These are phyloP conservation scores for Smittia aterrima DNA, from an alignment of 2,888 invertebrate genomes.

Conservation along the genomic window DNA sequence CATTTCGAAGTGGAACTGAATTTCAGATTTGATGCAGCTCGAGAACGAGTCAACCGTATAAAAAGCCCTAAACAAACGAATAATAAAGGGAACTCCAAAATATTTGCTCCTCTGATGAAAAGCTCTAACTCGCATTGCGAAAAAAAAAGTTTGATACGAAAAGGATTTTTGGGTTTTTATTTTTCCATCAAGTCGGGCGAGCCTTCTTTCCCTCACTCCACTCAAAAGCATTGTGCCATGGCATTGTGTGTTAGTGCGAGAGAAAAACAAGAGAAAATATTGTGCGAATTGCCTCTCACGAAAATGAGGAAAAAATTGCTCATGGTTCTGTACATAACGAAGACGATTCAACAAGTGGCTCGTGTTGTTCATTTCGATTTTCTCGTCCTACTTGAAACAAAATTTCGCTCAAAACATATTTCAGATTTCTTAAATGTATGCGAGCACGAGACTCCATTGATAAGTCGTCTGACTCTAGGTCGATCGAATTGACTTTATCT, in stretches of 20 bases:
- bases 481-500: no score
- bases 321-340: conserved; percentile 2
- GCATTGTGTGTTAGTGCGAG: conserved; percentile 4
- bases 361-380: neutral
- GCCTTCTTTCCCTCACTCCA: neutral
- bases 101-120: neutral
- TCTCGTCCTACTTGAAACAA: neutral
- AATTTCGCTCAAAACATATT: neutral
- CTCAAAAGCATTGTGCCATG: neutral
- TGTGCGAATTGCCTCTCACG: neutral
- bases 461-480: neutral
- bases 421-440: neutral
- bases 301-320: neutral
- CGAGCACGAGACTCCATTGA: conserved; percentile 12
- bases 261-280: neutral
- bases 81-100: neutral
- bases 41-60: neutral
- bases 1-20: neutral
- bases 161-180: neutral
- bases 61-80: no score
- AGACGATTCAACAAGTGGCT: conserved; percentile 24
- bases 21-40: neutral
- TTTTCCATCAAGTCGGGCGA: neutral
- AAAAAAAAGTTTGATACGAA: neutral
- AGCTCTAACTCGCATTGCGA: no score